These are phyloP conservation scores for Dipodomys stephensi DNA, from an alignment of 2,113 vertebrate genomes.

Conservation along the genomic window DNA sequence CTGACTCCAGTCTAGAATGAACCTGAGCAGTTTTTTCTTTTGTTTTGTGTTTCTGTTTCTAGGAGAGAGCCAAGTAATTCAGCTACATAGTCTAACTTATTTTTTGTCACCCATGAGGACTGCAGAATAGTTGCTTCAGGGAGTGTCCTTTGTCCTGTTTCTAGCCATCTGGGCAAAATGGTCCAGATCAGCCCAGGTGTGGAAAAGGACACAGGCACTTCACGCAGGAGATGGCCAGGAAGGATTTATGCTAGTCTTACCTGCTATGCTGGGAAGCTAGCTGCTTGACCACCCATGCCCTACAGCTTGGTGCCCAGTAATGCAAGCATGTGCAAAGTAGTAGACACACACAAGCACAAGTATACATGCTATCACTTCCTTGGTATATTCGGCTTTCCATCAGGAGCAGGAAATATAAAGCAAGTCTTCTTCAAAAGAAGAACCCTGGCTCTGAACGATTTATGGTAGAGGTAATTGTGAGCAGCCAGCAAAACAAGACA, in stretches of 20 bases:
- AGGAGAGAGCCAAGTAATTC: background rate
- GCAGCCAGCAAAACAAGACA: constrained; percentile 74
- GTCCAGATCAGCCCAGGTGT: background rate
- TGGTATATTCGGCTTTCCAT: background rate
- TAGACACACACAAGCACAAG: background rate
- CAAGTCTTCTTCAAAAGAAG: constrained; percentile 45
- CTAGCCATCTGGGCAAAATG: background rate
- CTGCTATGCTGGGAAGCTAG: background rate
- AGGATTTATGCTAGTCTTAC: background rate
- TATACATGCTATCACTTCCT: background rate
- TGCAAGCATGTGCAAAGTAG: background rate
- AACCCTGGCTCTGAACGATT: constrained; percentile 14
- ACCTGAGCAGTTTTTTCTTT: background rate
- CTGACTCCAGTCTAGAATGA: background rate
- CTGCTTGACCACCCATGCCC: background rate
- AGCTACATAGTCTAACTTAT: background rate
- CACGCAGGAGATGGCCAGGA: background rate
- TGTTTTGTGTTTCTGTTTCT: background rate
- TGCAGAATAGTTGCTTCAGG: background rate
- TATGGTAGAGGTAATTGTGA: constrained; percentile 54
- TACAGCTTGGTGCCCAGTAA: background rate
- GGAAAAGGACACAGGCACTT: background rate
- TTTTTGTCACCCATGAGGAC: background rate
- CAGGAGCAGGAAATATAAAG: constrained; percentile 7
- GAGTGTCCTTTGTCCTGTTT: background rate